Percentiles rank a stretch among this genome's conserved stretches.
Conservation (phyloP, 2,888 invertebrate genomes). For the Cheilosia scutellata region DNA sequence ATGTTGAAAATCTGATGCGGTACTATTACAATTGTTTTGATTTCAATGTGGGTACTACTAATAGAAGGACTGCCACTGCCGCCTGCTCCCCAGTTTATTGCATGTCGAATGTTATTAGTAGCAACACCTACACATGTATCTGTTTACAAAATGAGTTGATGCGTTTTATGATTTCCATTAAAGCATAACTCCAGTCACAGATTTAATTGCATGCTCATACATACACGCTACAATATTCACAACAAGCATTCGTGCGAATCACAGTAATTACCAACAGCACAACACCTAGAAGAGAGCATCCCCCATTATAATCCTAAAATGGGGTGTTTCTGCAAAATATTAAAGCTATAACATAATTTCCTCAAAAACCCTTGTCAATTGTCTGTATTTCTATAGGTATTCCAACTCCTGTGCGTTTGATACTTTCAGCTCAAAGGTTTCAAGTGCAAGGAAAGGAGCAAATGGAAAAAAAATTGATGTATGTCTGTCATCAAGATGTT, state of each 20-base stretch:
- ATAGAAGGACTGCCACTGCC: too few relatives aligned
- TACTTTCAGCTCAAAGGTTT: neutral
- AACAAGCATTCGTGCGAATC: constrained; percentile 51
- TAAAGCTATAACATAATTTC: constrained; percentile 15
- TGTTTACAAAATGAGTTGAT: too few relatives aligned
- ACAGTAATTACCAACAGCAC: constrained; percentile 43
- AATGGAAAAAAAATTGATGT: constrained; percentile 12
- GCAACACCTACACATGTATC: too few relatives aligned
- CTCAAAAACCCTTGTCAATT: constrained; percentile 26
- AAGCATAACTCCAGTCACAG: neutral
- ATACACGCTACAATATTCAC: constrained; percentile 21
- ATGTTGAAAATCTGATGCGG: too few relatives aligned
- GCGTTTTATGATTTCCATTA: too few relatives aligned
- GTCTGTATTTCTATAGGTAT: neutral
- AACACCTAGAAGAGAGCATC: constrained; percentile 25
- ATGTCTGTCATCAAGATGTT: constrained; percentile 42
- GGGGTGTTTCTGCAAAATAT: constrained; percentile 13
- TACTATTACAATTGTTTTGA: too few relatives aligned
- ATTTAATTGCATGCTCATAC: constrained; percentile 43
- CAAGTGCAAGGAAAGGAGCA: constrained; percentile 38
- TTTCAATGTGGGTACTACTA: too few relatives aligned
- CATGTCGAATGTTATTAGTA: too few relatives aligned
- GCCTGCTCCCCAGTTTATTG: too few relatives aligned
- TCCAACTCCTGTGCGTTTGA: neutral
- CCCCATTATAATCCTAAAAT: constrained; percentile 19